A percentile compares a stretch with the other conserved stretches of the same genome.
Evolutionary conservation across 2,113 vertebrate species (phyloP).

Genomic region (Grammomys dolichurus): DNA sequence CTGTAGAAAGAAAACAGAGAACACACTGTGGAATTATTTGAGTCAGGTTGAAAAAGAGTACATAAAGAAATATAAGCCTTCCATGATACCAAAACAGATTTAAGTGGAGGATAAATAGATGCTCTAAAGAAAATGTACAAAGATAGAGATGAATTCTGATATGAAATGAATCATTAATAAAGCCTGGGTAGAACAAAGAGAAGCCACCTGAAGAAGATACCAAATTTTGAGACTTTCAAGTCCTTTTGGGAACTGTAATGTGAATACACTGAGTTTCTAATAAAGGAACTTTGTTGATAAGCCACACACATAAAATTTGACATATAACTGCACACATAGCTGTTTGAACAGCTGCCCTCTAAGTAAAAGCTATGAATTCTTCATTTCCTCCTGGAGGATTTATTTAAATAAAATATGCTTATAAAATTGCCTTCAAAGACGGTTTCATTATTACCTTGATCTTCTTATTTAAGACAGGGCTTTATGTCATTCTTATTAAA

Average conservation of each 20-base stretch:
- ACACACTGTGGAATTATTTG: slow-evolving; percentile 94
- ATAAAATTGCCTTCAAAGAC: slow-evolving; percentile 71
- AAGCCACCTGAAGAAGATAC: slow-evolving; percentile 93
- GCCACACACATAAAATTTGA: slow-evolving; percentile 78
- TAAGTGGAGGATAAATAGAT: slow-evolving; percentile 95
- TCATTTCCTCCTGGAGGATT: slow-evolving; percentile 80
- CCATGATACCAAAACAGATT: slow-evolving; percentile 91
- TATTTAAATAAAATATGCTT: slow-evolving; percentile 80
- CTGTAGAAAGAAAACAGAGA: slow-evolving; percentile 93
- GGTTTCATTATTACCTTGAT: slow-evolving; percentile 61
- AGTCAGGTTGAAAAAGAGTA: slow-evolving; percentile 95
- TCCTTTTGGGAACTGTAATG: slow-evolving; percentile 50
- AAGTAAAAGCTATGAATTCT: slow-evolving; percentile 82
- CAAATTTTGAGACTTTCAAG: slow-evolving; percentile 88
- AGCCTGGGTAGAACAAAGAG: slow-evolving; percentile 96
- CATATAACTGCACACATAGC: slow-evolving; percentile 81
- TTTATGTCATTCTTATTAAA: slow-evolving; percentile 17
- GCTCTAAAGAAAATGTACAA: slow-evolving; percentile 97
- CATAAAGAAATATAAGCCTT: slow-evolving; percentile 96
- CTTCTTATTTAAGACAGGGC: slow-evolving; percentile 50
- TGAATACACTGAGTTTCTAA: slow-evolving; percentile 79
- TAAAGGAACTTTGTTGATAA: slow-evolving; percentile 74
- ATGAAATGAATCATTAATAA: slow-evolving; percentile 98
- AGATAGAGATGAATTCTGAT: slow-evolving; percentile 93
- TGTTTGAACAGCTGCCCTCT: slow-evolving; percentile 53